Evolutionary conservation across 2,888 invertebrate species (phyloP).

Genomic region (Clunio marinus): DNA sequence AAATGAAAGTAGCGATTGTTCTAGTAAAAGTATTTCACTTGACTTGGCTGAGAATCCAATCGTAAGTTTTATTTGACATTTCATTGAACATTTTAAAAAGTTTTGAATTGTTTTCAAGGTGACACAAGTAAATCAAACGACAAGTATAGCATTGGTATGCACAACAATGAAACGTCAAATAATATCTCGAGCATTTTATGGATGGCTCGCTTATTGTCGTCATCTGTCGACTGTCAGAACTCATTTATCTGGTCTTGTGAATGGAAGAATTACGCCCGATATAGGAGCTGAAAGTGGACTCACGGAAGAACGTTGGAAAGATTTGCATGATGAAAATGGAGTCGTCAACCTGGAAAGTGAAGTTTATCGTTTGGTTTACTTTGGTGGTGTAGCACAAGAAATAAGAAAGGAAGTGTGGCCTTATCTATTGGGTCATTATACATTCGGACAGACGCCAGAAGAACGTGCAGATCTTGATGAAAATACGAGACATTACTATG

Average conservation of each 20-base stretch:
- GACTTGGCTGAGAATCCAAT: constrained; percentile 45
- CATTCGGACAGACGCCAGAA: constrained; percentile 65
- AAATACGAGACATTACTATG: constrained; percentile 70
- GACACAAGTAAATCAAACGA: constrained; percentile 50
- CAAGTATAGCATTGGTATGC: constrained; percentile 74
- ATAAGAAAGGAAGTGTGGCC: constrained; percentile 81
- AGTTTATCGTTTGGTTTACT: constrained; percentile 79
- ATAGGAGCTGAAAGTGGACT: constrained; percentile 64
- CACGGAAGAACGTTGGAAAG: constrained; percentile 71
- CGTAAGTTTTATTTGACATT: neutral
- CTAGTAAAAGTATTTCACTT: constrained; percentile 52
- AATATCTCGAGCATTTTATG: constrained; percentile 91
- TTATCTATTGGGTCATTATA: constrained; percentile 59
- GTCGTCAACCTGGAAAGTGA: constrained; percentile 62
- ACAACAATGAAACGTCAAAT: constrained; percentile 94
- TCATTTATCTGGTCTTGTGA: constrained; percentile 84
- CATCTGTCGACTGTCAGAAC: constrained; percentile 89
- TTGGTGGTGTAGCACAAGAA: constrained; percentile 79
- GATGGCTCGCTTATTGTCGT: constrained; percentile 91
- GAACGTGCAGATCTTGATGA: constrained; percentile 64
- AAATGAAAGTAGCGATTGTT: constrained; percentile 61
- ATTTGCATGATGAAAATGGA: constrained; percentile 60
- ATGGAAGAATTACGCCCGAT: constrained; percentile 65
- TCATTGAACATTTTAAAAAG: constrained; percentile 41
- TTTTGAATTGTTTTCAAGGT: constrained; percentile 41